Base-by-base conservation (phyloP, 2,888 invertebrate genomes). In the Meiosimyza platycephala region DNA sequence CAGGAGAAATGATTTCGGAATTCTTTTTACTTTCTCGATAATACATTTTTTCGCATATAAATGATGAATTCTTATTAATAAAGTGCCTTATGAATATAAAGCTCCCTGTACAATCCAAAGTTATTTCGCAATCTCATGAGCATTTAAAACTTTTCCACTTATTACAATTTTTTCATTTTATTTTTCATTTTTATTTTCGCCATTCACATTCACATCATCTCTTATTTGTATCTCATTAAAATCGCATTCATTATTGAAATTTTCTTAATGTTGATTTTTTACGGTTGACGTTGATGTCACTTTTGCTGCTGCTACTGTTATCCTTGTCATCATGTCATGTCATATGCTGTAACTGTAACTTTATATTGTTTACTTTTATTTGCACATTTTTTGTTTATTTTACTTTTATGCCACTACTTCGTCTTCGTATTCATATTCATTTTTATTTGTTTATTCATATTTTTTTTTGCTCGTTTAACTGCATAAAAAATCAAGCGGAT, bases 291-390 rank as follows among this genome's bases (percentile, higher is more conserved):
- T 12, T 57, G 13, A 57, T 22, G 28, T n/a, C 57, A 12, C 13
- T 57, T 22, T 11, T n/a, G 57, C 57, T 15, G n/a, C 48, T 50
- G 50, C 40, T 4, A 28, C n/a, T 59, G 57, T 68, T 68, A 48
- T 57, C 33, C 68, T 57, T 28, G 59, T 68, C 50, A 12, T 12
- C 28, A 48, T 68, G 68, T 68, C 68, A 68, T 68, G 68, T 55
- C 57, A 47, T 55, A 67, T 47, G 47, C 67, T 33, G 55, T 15
- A 22, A 57, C 9, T 47, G 68, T 68, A 59, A 59, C 68, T 59
- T 12, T 57, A 47, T 59, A 9, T 48, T 57, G 28, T 59, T 59
- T 68, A 22, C 59, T 57, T 68, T 47, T 59, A 47, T 57, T 50
- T 57, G 28, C 28, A 28, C 22, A 13, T 12, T 57, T 5, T 57